phyloP scores from a whole-genome alignment of 1,140 invertebrate genomes.

The Trialeurodes vaporariorum region DNA sequence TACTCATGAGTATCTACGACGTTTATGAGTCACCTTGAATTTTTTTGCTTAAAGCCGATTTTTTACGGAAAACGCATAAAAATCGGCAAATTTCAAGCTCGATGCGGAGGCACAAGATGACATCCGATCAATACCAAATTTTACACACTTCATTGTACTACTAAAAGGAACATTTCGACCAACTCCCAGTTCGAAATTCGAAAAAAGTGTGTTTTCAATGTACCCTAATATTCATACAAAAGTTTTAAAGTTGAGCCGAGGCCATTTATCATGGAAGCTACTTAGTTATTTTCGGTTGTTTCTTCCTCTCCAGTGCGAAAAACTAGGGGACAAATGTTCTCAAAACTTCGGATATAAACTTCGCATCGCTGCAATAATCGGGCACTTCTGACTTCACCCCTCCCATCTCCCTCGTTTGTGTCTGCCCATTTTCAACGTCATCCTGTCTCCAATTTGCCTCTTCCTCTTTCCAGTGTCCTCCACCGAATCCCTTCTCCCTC shows the following conservation, averaged over 20 bases:
- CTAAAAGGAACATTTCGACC: no score
- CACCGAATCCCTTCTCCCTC: no score
- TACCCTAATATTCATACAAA: conserved; percentile 1
- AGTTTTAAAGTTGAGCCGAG: background rate
- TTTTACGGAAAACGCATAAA: no score
- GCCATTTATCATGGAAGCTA: background rate
- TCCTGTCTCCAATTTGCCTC: background rate
- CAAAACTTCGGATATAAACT: background rate
- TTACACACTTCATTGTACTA: no score
- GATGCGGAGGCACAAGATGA: no score
- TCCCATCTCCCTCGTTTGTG: background rate
- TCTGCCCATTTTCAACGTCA: background rate
- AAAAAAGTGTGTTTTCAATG: no score
- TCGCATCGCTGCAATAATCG: background rate
- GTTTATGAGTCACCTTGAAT: no score
- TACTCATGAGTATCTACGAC: no score
- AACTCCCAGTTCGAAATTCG: no score
- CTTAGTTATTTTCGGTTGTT: background rate
- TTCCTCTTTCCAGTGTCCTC: background rate
- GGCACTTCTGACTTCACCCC: background rate
- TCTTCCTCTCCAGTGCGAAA: background rate
- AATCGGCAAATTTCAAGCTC: no score
- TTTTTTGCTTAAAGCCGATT: no score
- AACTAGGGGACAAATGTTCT: background rate
- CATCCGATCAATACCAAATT: no score